phyloP scores from a whole-genome alignment of 1,140 invertebrate genomes.

The Dreissena polymorpha region DNA sequence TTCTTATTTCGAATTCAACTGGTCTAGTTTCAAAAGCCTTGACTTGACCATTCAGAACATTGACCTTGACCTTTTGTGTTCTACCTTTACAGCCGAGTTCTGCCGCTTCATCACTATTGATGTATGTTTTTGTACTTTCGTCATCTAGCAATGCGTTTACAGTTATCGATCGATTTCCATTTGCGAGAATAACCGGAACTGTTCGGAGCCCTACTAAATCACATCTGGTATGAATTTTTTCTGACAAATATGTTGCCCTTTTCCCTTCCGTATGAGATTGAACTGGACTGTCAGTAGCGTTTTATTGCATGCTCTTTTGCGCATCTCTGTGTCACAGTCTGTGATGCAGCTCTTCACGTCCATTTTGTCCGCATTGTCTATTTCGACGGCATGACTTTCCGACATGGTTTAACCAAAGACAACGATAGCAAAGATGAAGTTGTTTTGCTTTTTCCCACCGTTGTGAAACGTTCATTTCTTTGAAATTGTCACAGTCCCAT shows the following conservation, averaged over 20 bases:
- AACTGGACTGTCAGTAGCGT: too few relatives aligned
- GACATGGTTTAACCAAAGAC: neutral
- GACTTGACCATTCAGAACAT: too few relatives aligned
- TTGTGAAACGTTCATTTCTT: neutral
- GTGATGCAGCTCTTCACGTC: neutral
- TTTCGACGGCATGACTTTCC: neutral
- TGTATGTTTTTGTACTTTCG: conserved; percentile 28
- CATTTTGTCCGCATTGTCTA: neutral
- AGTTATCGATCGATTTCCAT: neutral
- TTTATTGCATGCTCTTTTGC: too few relatives aligned
- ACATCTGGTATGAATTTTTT: too few relatives aligned
- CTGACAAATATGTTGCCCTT: too few relatives aligned
- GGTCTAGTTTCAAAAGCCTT: conserved; percentile 21
- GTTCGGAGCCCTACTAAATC: conserved; percentile 4
- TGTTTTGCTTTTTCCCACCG: conserved; percentile 1
- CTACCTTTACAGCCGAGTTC: conserved; percentile 14
- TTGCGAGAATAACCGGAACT: conserved; percentile 3
- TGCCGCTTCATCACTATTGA: conserved; percentile 14
- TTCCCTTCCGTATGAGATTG: too few relatives aligned
- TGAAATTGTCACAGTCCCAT: neutral
- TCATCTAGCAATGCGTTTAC: conserved; percentile 32
- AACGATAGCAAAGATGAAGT: neutral
- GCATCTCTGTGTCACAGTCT: neutral
- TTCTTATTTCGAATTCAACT: conserved; percentile 17
- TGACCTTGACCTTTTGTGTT: neutral